Base-by-base conservation (phyloP, 2,888 invertebrate genomes). In the Eupelmus urozonus region DNA sequence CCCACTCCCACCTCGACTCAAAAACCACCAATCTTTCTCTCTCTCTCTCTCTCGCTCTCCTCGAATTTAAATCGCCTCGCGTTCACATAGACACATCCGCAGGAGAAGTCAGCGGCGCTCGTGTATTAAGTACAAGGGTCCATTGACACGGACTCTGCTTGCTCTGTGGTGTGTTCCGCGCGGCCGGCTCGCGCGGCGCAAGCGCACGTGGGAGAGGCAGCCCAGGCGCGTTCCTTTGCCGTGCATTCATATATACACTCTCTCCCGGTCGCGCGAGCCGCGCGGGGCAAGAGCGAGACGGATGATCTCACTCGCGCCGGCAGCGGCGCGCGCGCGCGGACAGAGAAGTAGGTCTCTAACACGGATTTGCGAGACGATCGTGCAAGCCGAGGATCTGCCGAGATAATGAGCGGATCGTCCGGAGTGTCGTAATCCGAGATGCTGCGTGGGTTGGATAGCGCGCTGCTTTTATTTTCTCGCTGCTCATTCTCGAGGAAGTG, bases 121-220 rank as follows among this genome's bases (percentile, higher is more conserved):
- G 65, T 9, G 42, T 29, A 42, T 55, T 29, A 51, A 60, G 60
- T 53, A 34, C 29, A 75, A 69, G 69, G 69, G 69, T 76, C 76
- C 76, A 76, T 76, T 76, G 76, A 76, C 65, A 65, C 45, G 73
- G 27, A 40, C 25, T 5, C 0, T 23, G 25, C 25, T 13, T 55
- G 40, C 40, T 11, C 34, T 7, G 53, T 4, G n/a, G 65, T 34
- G 65, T 27, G 65, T 67, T 53, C 23, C 53, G 53, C n/a, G n/a
- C 53, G 53, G 29, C 70, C 62, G 72, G 73, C 55, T 23, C 71
- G 27, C 20, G 9, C 62, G 25, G 34, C 53, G 34, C 5, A 3
- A 20, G 29, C 72, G 65, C 74, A 78, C 74, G 78, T 78, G 78
- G 74, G 69, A 70, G 69, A 29, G 73, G 7, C 27, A n/a, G 55